Evolutionary conservation across 2,113 vertebrate genomes (phyloP).

Genomic region (Quiscalus mexicanus): DNA sequence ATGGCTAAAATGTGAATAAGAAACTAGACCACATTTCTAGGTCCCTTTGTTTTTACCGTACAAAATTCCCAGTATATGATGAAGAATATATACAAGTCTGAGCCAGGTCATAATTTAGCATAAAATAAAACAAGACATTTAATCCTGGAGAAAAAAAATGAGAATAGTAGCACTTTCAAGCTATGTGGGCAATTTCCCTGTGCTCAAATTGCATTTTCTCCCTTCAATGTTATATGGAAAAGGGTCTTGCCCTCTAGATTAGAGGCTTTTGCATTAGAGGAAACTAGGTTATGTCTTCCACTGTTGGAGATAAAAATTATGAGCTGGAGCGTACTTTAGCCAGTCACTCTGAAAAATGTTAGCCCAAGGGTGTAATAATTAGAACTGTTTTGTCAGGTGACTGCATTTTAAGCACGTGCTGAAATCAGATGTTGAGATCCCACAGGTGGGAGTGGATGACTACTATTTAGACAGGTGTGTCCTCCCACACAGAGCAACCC

Average conservation of each 20-base stretch:
- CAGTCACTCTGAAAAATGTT: conserved; percentile 82
- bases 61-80: conserved; percentile 60
- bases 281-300: conserved; percentile 85
- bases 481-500: neutral
- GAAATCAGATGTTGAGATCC: neutral
- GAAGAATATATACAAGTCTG: conserved; percentile 68
- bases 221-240: conserved; percentile 75
- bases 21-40: conserved; percentile 17
- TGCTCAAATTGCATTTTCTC: conserved; percentile 84
- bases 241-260: conserved; percentile 84
- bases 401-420: conserved; percentile 73
- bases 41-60: conserved; percentile 60
- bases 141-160: conserved; percentile 72
- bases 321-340: conserved; percentile 77
- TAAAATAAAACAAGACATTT: conserved; percentile 83
- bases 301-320: conserved; percentile 81
- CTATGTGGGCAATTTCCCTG: conserved; percentile 80
- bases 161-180: conserved; percentile 77
- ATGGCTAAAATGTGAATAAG: conserved; percentile 51
- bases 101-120: conserved; percentile 78
- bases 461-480: neutral
- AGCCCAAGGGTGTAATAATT: conserved; percentile 83
- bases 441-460: neutral
- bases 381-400: conserved; percentile 83
- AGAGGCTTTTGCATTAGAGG: conserved; percentile 84